Percentiles rank a stretch among this genome's conserved stretches.
Evolutionary conservation across 2,797 vertebrate species (phyloP).

Genomic region (Danio aesculapii): DNA sequence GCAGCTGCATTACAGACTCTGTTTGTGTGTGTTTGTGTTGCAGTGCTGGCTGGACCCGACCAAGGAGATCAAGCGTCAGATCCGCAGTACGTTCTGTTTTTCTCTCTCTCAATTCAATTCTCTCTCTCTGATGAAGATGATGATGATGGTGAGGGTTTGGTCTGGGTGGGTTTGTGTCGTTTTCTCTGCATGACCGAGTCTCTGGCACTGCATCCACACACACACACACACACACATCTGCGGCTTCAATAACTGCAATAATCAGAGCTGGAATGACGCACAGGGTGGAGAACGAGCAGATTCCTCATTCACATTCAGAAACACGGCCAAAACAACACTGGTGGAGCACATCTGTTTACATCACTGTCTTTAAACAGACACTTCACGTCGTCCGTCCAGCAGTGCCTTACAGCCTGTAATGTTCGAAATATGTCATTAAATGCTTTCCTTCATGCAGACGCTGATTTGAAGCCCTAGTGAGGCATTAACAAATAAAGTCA

Average conservation of each 20-base stretch:
- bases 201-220: not conserved
- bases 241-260: conserved; percentile 5
- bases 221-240: conserved; percentile 11
- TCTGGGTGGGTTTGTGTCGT: not conserved
- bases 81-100: conserved; percentile 88
- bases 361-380: too few species aligned
- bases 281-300: conserved; percentile 15
- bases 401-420: too few species aligned
- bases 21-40: conserved; percentile 32
- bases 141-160: not conserved
- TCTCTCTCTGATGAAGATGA: not conserved
- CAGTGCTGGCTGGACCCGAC: conserved; percentile 95
- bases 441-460: too few species aligned
- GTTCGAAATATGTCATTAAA: too few species aligned
- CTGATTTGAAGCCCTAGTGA: too few species aligned
- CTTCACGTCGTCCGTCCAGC: too few species aligned
- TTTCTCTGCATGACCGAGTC: not conserved
- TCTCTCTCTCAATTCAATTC: conserved; percentile 3
- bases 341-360: too few species aligned
- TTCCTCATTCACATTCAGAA: not conserved
- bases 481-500: too few species aligned
- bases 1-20: not conserved
- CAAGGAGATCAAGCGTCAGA: conserved; percentile 95
- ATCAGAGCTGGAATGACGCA: not conserved
- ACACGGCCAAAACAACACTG: not conserved